phyloP scores from a whole-genome alignment of 2,888 invertebrate species.

The Sicus ferrugineus region DNA sequence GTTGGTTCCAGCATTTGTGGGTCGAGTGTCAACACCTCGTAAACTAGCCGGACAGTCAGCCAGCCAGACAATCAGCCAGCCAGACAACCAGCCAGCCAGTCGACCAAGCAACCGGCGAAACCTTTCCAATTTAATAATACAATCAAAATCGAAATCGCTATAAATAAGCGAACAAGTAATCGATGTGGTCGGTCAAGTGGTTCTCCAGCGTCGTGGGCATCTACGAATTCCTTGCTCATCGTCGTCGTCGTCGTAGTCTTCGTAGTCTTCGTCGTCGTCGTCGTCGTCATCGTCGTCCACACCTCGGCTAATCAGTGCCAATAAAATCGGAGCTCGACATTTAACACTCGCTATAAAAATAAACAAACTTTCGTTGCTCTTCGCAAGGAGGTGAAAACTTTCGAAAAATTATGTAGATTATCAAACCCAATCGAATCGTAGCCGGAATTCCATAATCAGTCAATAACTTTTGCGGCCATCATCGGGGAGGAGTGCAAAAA shows the following conservation, averaged over 20 bases:
- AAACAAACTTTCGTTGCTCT: slow-evolving; percentile 19
- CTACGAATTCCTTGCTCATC: not conserved
- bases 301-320: slow-evolving; percentile 29
- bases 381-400: slow-evolving; percentile 20
- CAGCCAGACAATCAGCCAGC: too few relatives aligned
- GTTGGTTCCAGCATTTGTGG: not conserved
- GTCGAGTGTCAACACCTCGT: not conserved
- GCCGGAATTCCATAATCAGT: slow-evolving; percentile 30
- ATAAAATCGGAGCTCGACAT: slow-evolving; percentile 31
- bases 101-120: too few relatives aligned
- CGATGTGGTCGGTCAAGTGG: slow-evolving; percentile 13
- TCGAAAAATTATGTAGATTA: slow-evolving; percentile 21
- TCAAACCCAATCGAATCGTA: not conserved
- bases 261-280: not conserved
- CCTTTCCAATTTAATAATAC: slow-evolving; percentile 20
- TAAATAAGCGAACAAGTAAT: slow-evolving; percentile 22
- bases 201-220: not conserved
- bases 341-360: slow-evolving; percentile 33
- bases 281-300: not conserved
- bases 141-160: slow-evolving; percentile 25
- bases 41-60: slow-evolving; percentile 7
- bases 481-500: not conserved
- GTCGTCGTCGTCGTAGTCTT: not conserved
- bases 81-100: too few relatives aligned
- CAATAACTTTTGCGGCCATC: slow-evolving; percentile 24